These are phyloP conservation scores for Rhynchophorus ferrugineus DNA, from an alignment of 1,140 invertebrate genomes.

Conservation along the genomic window DNA sequence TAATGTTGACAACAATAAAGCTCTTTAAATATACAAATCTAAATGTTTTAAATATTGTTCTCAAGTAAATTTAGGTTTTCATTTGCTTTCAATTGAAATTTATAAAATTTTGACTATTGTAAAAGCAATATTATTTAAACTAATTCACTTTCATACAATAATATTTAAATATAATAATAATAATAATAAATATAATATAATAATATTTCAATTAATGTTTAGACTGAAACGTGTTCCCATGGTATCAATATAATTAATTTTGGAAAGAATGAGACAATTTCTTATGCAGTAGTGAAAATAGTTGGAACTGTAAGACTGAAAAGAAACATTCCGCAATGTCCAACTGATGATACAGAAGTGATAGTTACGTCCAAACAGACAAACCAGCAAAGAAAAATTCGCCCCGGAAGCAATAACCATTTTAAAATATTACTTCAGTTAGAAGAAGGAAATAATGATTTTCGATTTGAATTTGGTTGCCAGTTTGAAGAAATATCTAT, in stretches of 20 bases:
- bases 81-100: too few species aligned
- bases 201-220: too few species aligned
- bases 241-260: conserved; percentile 28
- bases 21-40: too few species aligned
- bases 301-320: conserved; percentile 11
- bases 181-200: too few species aligned
- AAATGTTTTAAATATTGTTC: too few species aligned
- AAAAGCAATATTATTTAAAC: too few species aligned
- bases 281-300: conserved; percentile 24
- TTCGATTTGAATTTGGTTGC: conserved; percentile 30
- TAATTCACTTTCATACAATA: too few species aligned
- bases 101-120: too few species aligned
- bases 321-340: conserved; percentile 1
- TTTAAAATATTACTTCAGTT: conserved; percentile 35
- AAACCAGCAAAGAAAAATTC: conserved; percentile 4
- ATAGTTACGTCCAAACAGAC: neutral
- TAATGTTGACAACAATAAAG: too few species aligned
- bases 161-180: too few species aligned
- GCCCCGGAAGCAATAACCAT: neutral
- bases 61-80: too few species aligned
- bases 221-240: too few species aligned
- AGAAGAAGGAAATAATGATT: conserved; percentile 27
- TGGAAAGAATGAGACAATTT: conserved; percentile 16
- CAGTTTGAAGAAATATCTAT: conserved; percentile 12
- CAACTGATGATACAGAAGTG: neutral